Conservation (phyloP, 2,888 invertebrate genomes). For the Hyalella azteca region DNA sequence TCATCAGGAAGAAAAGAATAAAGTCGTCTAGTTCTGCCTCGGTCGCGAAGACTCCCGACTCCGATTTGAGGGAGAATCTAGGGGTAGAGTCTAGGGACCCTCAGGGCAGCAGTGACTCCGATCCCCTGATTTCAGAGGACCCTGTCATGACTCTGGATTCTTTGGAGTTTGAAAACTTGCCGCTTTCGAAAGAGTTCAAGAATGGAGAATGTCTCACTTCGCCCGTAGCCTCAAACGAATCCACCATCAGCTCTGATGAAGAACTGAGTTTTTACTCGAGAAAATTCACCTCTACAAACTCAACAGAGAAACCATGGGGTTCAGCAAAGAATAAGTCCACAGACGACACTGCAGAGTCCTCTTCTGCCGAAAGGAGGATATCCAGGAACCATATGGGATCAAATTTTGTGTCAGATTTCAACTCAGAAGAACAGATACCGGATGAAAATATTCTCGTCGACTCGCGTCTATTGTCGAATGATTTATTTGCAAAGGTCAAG, state of each 20-base stretch:
- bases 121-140: not conserved
- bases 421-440: too few relatives aligned
- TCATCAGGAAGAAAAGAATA: not conserved
- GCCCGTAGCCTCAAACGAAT: not conserved
- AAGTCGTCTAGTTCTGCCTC: not conserved
- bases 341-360: too few relatives aligned
- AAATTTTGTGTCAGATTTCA: too few relatives aligned
- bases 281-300: too few relatives aligned
- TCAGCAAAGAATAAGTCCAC: too few relatives aligned
- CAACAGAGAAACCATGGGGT: too few relatives aligned
- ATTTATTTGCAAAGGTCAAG: too few relatives aligned
- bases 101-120: not conserved
- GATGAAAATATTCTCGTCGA: too few relatives aligned
- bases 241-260: not conserved
- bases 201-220: not conserved
- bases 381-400: too few relatives aligned
- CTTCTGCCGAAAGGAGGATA: too few relatives aligned
- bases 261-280: not conserved
- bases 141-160: not conserved
- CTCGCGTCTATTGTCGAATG: too few relatives aligned
- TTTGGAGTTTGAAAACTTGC: conserved; percentile 7
- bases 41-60: not conserved
- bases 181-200: not conserved
- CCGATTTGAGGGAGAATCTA: not conserved
- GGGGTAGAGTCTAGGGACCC: not conserved